Percentiles rank a stretch among this genome's conserved stretches.
phyloP scores from a whole-genome alignment of 2,888 invertebrate species.

The Autographa gamma region DNA sequence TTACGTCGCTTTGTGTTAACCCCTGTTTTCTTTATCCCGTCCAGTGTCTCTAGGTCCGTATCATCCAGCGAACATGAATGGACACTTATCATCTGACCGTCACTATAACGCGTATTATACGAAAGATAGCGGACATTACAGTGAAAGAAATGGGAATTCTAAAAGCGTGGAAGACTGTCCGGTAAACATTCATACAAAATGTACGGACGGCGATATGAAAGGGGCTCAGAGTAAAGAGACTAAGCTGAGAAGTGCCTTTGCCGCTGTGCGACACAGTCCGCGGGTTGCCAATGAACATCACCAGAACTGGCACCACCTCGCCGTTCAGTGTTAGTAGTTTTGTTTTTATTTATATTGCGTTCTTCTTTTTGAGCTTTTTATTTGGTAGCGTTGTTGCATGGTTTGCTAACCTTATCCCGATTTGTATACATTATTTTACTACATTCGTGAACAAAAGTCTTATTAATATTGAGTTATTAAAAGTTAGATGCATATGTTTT shows the following conservation, averaged over 20 bases:
- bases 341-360: conserved; percentile 67
- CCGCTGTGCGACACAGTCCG: conserved; percentile 90
- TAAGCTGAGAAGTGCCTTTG: conserved; percentile 90
- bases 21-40: conserved; percentile 78
- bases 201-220: conserved; percentile 81
- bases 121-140: conserved; percentile 87
- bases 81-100: conserved; percentile 84
- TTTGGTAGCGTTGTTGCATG: conserved; percentile 45
- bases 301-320: conserved; percentile 90
- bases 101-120: conserved; percentile 86
- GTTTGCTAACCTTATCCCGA: conserved; percentile 22
- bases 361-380: conserved; percentile 59
- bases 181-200: conserved; percentile 87
- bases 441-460: conserved; percentile 23
- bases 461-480: background rate
- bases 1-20: conserved; percentile 88
- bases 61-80: conserved; percentile 85
- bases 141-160: conserved; percentile 84
- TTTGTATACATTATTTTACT: no score
- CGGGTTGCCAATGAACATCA: conserved; percentile 80
- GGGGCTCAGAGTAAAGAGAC: conserved; percentile 81
- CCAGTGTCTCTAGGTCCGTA: conserved; percentile 87
- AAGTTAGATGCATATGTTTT: conserved; percentile 37
- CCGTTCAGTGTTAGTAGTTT: conserved; percentile 91
- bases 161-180: conserved; percentile 83